Base-by-base conservation (phyloP, 2,797 vertebrate genomes). In the Myiothlypis coronata region DNA sequence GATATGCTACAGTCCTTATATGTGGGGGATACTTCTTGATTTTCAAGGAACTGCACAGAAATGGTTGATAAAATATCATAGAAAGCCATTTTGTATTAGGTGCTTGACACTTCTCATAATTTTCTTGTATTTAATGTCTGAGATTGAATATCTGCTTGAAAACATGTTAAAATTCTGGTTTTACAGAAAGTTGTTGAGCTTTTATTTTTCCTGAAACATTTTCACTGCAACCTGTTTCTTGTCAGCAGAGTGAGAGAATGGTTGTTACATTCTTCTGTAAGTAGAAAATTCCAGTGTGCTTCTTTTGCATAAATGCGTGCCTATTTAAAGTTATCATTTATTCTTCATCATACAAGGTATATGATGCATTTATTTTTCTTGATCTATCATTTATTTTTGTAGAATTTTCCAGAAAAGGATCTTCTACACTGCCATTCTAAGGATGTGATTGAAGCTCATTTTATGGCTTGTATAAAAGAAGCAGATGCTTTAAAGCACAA, bases 401-500 rank as follows among this genome's bases (percentile, higher is more conserved):
- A 99, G 99, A 98, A 98, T 96, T 99, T 99, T 97, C 99, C 99
- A 72, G 99, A 99, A 81, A 98, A 96, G n/a, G 99, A 99, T 96
- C 98, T 99, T 95, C 98, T 99, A 32, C 99, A 99, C 96, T 99
- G 99, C 97, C 96, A 97, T 39, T 99, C 98, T 68, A 99, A 98
- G 97, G 99, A 99, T 57, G 98, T 98, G 95, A 98, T 99, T 83
- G 99, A 99, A 97, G 99, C 99, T 80, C 99, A 99, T 98, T 99
- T 99, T 97, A 99, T 99, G 99, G 99, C 99, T 86, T 97, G 98
- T 97, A 98, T 99, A 97, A 99, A 99, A 97, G 99, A 99, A 98
- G 99, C 99, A n/a, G 99, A 99, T 95, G 98, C 99, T 79, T 98
- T 99, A 84, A 99, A 99, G 96, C 99, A 99, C 98, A 99, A 99